These are phyloP conservation scores for Parapsyche elsis DNA, from an alignment of 1,140 invertebrate genomes.

Conservation along the genomic window DNA sequence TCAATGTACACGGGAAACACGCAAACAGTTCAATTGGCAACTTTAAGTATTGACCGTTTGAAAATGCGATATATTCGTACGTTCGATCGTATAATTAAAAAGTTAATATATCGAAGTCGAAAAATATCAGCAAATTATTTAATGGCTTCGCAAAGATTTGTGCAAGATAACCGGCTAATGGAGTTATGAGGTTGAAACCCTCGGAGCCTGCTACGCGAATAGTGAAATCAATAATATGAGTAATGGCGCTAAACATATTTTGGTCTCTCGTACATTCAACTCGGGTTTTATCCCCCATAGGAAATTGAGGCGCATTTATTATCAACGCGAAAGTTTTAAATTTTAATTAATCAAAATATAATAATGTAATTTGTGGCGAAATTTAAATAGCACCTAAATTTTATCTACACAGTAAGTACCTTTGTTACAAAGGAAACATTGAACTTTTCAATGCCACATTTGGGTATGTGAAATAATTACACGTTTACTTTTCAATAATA, in stretches of 20 bases:
- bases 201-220: slow-evolving; percentile 25
- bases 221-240: slow-evolving; percentile 43
- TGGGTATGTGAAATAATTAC: not conserved
- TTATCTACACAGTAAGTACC: too few species aligned
- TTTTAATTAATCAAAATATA: not conserved
- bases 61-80: too few species aligned
- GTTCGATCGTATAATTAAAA: too few species aligned
- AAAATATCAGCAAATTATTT: slow-evolving; percentile 23
- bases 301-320: not conserved
- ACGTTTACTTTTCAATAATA: slow-evolving; percentile 5
- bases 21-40: too few species aligned
- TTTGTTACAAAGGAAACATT: too few species aligned
- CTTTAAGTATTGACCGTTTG: too few species aligned
- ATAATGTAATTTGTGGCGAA: too few species aligned
- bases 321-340: not conserved
- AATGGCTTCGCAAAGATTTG: slow-evolving; percentile 25
- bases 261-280: slow-evolving; percentile 20
- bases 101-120: not conserved
- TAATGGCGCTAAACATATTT: slow-evolving; percentile 43
- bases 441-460: too few species aligned
- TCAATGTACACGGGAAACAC: too few species aligned
- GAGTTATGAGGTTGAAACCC: slow-evolving; percentile 30
- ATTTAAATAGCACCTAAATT: too few species aligned
- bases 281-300: slow-evolving; percentile 17
- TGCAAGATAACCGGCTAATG: slow-evolving; percentile 19